These are phyloP conservation scores for Anneissia japonica DNA, from an alignment of 35 echinoderm and acorn worm species.

Conservation along the genomic window DNA sequence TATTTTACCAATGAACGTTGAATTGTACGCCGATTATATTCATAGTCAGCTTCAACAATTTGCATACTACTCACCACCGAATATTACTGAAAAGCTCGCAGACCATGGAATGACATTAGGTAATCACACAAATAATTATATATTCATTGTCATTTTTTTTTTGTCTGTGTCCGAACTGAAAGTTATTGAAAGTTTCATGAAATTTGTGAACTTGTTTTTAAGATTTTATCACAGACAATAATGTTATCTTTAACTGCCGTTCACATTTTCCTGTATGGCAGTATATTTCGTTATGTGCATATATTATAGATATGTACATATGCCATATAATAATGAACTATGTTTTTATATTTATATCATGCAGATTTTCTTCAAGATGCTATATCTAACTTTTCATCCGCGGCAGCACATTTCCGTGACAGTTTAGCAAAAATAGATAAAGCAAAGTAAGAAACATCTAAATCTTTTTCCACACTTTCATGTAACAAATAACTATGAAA, in stretches of 20 bases:
- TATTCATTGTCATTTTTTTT: background rate
- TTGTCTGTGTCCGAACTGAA: too few relatives aligned
- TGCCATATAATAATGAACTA: too few relatives aligned
- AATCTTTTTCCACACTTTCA: background rate
- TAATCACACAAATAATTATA: background rate
- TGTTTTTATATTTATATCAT: background rate
- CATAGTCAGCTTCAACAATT: background rate
- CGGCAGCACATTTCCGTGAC: constrained; percentile 1
- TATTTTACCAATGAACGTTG: constrained; percentile 36
- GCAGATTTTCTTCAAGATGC: constrained; percentile 18
- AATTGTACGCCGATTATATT: background rate
- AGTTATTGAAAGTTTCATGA: too few relatives aligned
- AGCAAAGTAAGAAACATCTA: constrained; percentile 12
- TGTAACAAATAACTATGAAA: background rate
- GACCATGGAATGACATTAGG: constrained; percentile 13
- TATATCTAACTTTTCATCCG: background rate
- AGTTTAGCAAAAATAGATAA: constrained; percentile 9
- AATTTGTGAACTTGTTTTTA: too few relatives aligned
- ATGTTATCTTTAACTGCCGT: too few relatives aligned
- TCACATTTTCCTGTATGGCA: too few relatives aligned
- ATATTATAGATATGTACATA: too few relatives aligned
- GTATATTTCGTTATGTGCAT: too few relatives aligned
- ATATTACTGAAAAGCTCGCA: background rate
- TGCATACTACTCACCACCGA: too few relatives aligned
- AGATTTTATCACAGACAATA: too few relatives aligned